Evolutionary conservation across 2,113 vertebrate genomes (phyloP), one percentile per base, ranked within the genome.

Genomic region (Xerus inauris): DNA sequence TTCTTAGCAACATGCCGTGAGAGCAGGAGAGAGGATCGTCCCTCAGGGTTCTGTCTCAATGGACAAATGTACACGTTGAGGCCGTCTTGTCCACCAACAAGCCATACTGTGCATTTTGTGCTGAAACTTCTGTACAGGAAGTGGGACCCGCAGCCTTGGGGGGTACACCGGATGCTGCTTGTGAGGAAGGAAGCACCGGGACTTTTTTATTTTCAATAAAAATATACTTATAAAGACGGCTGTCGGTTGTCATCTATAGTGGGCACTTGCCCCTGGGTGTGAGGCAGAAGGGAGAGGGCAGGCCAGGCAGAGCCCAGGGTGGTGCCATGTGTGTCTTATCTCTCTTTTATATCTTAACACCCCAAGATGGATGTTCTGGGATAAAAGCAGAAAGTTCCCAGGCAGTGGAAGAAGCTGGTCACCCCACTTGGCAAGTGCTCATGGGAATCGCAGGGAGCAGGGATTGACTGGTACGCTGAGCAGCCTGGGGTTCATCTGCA

Each of bases 131-230:
- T 97, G 98, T 98, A 98, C 98, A 98, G 98, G 98, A 99, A 98
- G 97, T 98, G 98, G 99, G 98, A 98, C 98, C 97, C 6, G 97
- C 98, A 98, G 98, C 96, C 97, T 96, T 97, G 97, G 98, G 97
- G 98, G 98, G 98, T 97, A 97, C 96, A 94, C 98, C 97, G 98
- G 98, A 97, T 97, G 98, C 98, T 98, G 97, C 98, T 98, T 98
- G 98, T 0, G 3, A 59, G 98, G 97, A 98, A 98, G 97, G 98
- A 98, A 98, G 98, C 98, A 98, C 97, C 98, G 95, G 98, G 98
- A 98, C 98, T 99, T 99, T 98, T 99, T 99, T 99, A 99, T 99
- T 99, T 99, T 99, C 99, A 99, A 99, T 99, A 99, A 99, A 99
- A 98, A 98, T 99, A 97, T 99, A 98, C 98, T 98, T 98, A 96